These are phyloP conservation scores for Chrysopilus asiliformis DNA, from an alignment of 2,888 invertebrate species.

Conservation along the genomic window DNA sequence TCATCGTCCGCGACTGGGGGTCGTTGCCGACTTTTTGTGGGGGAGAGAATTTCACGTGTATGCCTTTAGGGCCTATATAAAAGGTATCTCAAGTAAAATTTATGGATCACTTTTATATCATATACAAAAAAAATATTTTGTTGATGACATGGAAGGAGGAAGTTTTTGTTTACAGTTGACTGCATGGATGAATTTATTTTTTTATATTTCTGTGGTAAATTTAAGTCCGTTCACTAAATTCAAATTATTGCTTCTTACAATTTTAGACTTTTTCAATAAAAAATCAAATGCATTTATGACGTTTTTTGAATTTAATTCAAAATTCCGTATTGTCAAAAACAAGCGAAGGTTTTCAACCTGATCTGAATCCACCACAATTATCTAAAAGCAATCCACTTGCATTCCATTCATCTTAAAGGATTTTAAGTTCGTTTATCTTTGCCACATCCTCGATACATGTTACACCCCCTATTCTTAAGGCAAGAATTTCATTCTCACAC, in stretches of 20 bases:
- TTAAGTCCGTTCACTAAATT: too few species aligned
- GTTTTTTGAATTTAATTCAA: not conserved
- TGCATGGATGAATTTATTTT: not conserved
- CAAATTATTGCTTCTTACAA: too few species aligned
- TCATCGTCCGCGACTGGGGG: not conserved
- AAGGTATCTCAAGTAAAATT: too few species aligned
- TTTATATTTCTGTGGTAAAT: not conserved
- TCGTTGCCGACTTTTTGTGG: not conserved
- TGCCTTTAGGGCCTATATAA: too few species aligned
- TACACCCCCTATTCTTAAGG: not conserved
- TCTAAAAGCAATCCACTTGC: constrained; percentile 10
- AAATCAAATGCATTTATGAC: not conserved
- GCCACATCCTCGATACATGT: constrained; percentile 5
- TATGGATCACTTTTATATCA: too few species aligned
- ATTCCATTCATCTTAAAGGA: constrained; percentile 10
- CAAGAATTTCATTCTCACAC: not conserved
- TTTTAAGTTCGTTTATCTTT: constrained; percentile 11
- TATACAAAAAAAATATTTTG: too few species aligned
- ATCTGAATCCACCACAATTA: too few species aligned
- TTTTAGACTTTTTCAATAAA: not conserved
- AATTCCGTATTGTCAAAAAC: too few species aligned
- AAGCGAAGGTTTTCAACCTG: too few species aligned
- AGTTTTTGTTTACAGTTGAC: not conserved
- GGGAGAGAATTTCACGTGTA: too few species aligned
- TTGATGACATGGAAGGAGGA: too few species aligned